Percentiles rank a stretch among this genome's conserved stretches.
Conservation (phyloP, 1,140 invertebrate species). For the Dendroctonus valens region DNA sequence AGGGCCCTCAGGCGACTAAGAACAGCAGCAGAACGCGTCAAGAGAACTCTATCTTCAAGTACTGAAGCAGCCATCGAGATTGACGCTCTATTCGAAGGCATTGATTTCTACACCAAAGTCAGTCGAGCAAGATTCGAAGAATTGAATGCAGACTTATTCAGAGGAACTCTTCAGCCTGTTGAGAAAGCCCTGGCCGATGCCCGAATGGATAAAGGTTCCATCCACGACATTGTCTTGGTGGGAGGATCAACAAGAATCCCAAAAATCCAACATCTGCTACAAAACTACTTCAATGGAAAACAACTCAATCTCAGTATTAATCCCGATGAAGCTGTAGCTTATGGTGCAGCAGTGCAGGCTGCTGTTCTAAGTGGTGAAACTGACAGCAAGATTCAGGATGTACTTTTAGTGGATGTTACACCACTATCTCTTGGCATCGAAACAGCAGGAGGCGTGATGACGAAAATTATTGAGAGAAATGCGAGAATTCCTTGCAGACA, state of each 20-base stretch:
- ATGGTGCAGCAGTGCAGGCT: slow-evolving; percentile 63
- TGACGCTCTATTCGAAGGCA: slow-evolving; percentile 70
- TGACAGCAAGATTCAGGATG: slow-evolving; percentile 60
- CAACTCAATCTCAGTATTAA: slow-evolving; percentile 64
- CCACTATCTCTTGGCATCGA: slow-evolving; percentile 65
- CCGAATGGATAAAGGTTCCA: slow-evolving; percentile 67
- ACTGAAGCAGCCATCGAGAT: slow-evolving; percentile 72
- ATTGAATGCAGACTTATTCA: slow-evolving; percentile 60
- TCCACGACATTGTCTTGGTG: slow-evolving; percentile 78
- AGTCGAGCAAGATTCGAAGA: slow-evolving; percentile 63
- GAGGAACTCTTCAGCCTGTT: slow-evolving; percentile 58
- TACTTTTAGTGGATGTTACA: slow-evolving; percentile 70
- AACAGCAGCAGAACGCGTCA: slow-evolving; percentile 77
- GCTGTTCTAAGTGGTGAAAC: slow-evolving; percentile 59
- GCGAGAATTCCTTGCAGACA: slow-evolving; percentile 64
- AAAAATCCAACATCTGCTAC: slow-evolving; percentile 60
- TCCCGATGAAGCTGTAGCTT: slow-evolving; percentile 65
- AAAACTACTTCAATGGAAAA: slow-evolving; percentile 63
- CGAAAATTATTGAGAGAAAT: slow-evolving; percentile 63
- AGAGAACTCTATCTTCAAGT: slow-evolving; percentile 72
- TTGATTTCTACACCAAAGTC: slow-evolving; percentile 61
- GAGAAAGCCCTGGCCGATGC: slow-evolving; percentile 70
- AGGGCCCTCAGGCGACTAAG: slow-evolving; percentile 64
- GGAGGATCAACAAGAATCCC: slow-evolving; percentile 75
- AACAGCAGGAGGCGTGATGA: slow-evolving; percentile 55